These are phyloP conservation scores for Saiga tatarica DNA, from an alignment of 2,113 vertebrate species.

Conservation along the genomic window DNA sequence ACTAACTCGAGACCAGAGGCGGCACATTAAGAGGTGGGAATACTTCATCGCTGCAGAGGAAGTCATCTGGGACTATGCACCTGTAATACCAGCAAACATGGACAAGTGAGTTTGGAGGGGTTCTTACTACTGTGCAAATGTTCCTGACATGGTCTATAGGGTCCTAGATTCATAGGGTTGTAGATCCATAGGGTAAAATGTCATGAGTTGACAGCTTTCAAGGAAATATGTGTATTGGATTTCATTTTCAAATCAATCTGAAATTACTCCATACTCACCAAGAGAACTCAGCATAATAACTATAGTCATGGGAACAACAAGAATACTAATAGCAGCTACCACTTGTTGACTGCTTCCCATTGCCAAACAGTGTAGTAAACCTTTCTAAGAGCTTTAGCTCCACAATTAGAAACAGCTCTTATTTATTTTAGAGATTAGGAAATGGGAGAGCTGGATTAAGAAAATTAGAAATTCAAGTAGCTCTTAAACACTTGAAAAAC, in stretches of 20 bases:
- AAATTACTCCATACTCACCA: neutral
- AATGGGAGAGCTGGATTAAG: neutral
- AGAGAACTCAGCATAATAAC: neutral
- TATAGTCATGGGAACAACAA: neutral
- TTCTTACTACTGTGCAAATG: neutral
- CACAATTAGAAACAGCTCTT: neutral
- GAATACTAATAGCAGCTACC: neutral
- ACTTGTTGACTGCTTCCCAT: neutral
- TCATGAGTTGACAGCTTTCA: neutral
- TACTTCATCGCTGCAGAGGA: constrained; percentile 97
- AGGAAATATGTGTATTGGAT: neutral
- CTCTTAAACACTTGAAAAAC: neutral
- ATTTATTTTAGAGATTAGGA: neutral
- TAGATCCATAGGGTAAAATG: neutral
- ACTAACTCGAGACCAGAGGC: constrained; percentile 81
- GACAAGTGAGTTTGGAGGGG: constrained; percentile 82
- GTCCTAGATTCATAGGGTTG: neutral
- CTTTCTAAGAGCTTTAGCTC: neutral
- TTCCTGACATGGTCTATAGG: neutral
- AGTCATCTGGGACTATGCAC: constrained; percentile 92
- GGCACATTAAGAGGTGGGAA: constrained; percentile 86
- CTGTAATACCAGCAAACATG: constrained; percentile 80
- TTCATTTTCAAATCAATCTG: neutral
- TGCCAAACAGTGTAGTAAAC: neutral
- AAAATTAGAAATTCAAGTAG: neutral